Evolutionary conservation across 1,140 invertebrate genomes (phyloP).

Genomic region (Pseudomyrmex pallidus): DNA sequence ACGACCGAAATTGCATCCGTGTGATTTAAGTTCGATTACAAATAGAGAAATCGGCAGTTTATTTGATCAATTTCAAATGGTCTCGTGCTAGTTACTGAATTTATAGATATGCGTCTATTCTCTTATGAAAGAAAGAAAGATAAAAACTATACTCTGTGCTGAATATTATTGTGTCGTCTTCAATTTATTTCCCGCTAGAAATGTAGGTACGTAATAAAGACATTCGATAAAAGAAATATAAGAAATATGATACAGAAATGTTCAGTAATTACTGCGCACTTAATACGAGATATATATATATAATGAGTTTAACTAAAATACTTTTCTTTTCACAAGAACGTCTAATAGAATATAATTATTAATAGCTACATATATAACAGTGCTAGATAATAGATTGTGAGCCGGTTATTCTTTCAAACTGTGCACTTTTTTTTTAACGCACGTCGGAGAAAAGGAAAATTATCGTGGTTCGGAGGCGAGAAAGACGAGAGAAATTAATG

Average conservation of each 20-base stretch:
- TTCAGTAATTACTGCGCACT: not conserved
- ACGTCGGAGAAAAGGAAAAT: constrained; percentile 22
- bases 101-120: not conserved
- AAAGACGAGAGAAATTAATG: constrained; percentile 52
- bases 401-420: constrained; percentile 27
- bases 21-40: constrained; percentile 8
- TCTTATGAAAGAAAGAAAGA: no score
- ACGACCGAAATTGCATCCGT: not conserved
- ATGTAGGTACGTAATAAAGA: not conserved
- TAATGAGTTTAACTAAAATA: constrained; percentile 17
- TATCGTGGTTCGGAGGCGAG: constrained; percentile 15
- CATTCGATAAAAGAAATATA: not conserved
- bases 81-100: not conserved
- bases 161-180: not conserved
- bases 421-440: not conserved
- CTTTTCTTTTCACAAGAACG: not conserved
- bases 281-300: not conserved
- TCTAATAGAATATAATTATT: constrained; percentile 28
- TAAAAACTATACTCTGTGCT: not conserved
- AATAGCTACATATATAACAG: not conserved
- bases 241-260: not conserved
- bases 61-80: not conserved
- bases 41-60: not conserved
- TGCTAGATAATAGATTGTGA: not conserved
- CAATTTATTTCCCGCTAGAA: not conserved